Conservation (phyloP, 1,140 invertebrate species). For the Hormaphis cornu region DNA sequence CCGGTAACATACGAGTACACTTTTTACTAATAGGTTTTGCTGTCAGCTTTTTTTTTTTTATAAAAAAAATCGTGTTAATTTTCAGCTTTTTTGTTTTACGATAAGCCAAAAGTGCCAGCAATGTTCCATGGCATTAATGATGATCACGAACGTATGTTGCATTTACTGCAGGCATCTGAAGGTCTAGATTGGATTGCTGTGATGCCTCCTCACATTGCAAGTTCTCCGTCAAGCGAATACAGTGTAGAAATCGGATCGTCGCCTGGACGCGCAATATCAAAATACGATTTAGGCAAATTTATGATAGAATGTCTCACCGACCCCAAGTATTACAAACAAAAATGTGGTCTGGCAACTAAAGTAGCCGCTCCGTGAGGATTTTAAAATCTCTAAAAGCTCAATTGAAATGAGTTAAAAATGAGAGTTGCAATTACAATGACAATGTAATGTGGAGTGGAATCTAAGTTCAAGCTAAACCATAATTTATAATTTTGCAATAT, state of each 20-base stretch:
- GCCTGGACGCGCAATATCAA: conserved; percentile 39
- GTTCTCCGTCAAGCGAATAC: conserved; percentile 38
- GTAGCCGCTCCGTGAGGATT: conserved; percentile 34
- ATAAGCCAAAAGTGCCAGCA: conserved; percentile 58
- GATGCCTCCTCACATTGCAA: conserved; percentile 70
- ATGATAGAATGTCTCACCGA: conserved; percentile 58
- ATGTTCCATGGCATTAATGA: conserved; percentile 61
- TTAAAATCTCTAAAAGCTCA: not conserved
- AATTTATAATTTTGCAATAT: not conserved
- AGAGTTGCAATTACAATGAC: not conserved
- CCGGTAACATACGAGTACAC: not conserved
- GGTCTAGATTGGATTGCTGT: conserved; percentile 64
- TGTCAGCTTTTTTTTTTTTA: not conserved
- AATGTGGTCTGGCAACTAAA: conserved; percentile 33
- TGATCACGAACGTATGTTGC: conserved; percentile 68
- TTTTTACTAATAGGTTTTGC: not conserved
- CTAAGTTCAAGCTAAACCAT: not conserved
- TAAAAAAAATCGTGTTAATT: conserved; percentile 34
- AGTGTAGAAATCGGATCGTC: conserved; percentile 34
- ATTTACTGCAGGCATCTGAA: conserved; percentile 53
- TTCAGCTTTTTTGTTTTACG: conserved; percentile 66
- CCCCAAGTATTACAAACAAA: conserved; percentile 53
- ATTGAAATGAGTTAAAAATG: not conserved
- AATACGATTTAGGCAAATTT: conserved; percentile 41
- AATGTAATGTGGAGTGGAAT: not conserved